Evolutionary conservation across 1,140 invertebrate genomes (phyloP), one percentile per base, ranked within the genome.

Genomic region (Apis florea): DNA sequence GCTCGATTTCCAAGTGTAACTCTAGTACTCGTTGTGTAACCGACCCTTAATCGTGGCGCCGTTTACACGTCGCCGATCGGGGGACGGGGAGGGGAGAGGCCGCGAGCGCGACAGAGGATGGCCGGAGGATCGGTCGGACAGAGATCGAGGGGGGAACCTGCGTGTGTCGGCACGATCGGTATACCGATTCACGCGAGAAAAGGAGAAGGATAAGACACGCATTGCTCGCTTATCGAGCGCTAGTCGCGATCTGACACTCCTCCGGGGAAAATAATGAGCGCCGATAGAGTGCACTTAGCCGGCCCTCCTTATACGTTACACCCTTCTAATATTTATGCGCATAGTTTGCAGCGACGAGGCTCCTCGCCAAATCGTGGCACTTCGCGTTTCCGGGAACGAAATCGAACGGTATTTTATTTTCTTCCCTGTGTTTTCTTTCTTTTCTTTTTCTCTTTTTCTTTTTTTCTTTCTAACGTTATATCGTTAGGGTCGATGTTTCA

Each of bases 191-290:
- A 54, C 67, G 40, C 59, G 26, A 78, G n/a, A 47, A 15, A 24
- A 40, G 40, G 58, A 64, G 58, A 54, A 63, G 68, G 71, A 75
- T 66, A 74, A 53, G 71, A 72, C 83, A 79, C 79, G 83, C 81
- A 79, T 85, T 83, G 82, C 86, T 85, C 68, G 81, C 82, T 89
- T 88, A 88, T 89, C 87, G 78, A 76, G 56, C 59, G 54, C 77
- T 78, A 26, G 64, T 67, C 53, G 82, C 64, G 76, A 85, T 85
- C 71, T 74, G 76, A 63, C 71, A 71, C 82, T 70, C 77, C 66
- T 64, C 75, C 54, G 66, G 47, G 31, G 56, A 72, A 85, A 79
- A 83, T 85, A 53, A 85, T 80, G 82, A 79, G 76, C 67, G 76
- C 40, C 82, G 84, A 83, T 83, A 80, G 76, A 66, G 68, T 74